phyloP scores from a whole-genome alignment of 2,113 vertebrate species.

The Anthoscopus minutus region DNA sequence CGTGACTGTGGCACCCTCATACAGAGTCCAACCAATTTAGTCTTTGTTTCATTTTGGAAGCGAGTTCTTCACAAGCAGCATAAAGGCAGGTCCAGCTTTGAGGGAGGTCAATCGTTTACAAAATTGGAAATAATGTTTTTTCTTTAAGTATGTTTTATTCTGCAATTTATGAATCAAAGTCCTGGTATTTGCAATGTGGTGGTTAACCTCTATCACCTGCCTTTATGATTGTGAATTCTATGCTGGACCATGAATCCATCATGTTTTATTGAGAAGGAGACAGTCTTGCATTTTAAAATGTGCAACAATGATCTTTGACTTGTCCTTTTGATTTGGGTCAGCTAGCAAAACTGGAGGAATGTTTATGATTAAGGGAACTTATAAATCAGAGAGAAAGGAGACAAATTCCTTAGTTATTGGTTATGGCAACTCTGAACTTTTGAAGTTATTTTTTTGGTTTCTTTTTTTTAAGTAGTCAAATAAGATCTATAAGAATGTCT shows the following conservation, averaged over 20 bases:
- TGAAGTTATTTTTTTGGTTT: neutral
- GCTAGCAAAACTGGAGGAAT: constrained; percentile 46
- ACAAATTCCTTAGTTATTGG: neutral
- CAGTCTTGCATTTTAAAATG: constrained; percentile 51
- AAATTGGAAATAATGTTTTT: neutral
- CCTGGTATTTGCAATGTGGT: constrained; percentile 37
- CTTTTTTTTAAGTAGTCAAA: neutral
- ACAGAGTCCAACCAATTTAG: neutral
- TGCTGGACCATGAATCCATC: constrained; percentile 49
- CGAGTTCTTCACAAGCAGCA: neutral
- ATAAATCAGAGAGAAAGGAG: constrained; percentile 52
- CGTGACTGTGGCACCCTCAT: neutral
- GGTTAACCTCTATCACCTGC: constrained; percentile 35
- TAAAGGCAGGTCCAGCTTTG: neutral
- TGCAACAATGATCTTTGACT: constrained; percentile 53
- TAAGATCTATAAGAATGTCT: neutral
- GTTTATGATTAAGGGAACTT: constrained; percentile 50
- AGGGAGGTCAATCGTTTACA: constrained; percentile 6
- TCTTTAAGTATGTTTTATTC: constrained; percentile 8
- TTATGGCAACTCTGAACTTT: neutral
- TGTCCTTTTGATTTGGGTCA: constrained; percentile 58
- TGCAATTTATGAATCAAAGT: constrained; percentile 16
- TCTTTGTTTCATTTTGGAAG: neutral
- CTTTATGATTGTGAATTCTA: constrained; percentile 49
- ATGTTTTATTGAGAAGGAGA: constrained; percentile 56